Evolutionary conservation across 2,113 vertebrate genomes (phyloP), one percentile per base, ranked within the genome.

Genomic region (Pimephales promelas): DNA sequence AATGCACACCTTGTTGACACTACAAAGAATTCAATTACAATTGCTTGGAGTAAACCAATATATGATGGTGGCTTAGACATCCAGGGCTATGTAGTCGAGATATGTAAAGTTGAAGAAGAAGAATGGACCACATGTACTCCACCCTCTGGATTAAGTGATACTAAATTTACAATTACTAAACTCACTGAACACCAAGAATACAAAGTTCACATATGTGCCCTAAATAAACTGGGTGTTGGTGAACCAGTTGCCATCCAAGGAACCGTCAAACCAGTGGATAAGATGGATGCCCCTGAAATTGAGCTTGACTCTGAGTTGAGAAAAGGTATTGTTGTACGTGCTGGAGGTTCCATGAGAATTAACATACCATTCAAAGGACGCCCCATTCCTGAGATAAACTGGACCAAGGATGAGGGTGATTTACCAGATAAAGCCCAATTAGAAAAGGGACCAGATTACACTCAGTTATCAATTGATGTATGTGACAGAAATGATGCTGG

Each of bases 31-130:
- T 95, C 97, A 28, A 62, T 99, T 82, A 94, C 86, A 66, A 76
- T 99, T 83, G 92, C 94, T 82, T 99, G 98, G 98, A 94, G 96
- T 52, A 96, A 96, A 84, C 98, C 98, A 79, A 98, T 99, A 90
- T 99, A 99, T 88, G 98, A 99, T 87, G 98, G 98, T 88, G 98
- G 97, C 71, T 96, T 95, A 93, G 96, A 97, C 68, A 97, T 99
- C 87, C 95, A 98, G 87, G 97, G 98, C 83, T 99, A 99, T 1
- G 81, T 96, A 85, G 94, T 99, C 72, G 98, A 99, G 92, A 95
- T 97, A 72, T 97, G 96, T 89, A 98, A 97, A 93, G 97, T 95
- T 84, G 97, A 99, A 86, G 98, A 99, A 89, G 97, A 98, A 88
- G 98, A 99, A 87, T 99, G 98, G 98, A 90, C 91, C 0, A 94